These are phyloP conservation scores for Podarcis lilfordi DNA, from an alignment of 2,797 vertebrate species.

Conservation along the genomic window DNA sequence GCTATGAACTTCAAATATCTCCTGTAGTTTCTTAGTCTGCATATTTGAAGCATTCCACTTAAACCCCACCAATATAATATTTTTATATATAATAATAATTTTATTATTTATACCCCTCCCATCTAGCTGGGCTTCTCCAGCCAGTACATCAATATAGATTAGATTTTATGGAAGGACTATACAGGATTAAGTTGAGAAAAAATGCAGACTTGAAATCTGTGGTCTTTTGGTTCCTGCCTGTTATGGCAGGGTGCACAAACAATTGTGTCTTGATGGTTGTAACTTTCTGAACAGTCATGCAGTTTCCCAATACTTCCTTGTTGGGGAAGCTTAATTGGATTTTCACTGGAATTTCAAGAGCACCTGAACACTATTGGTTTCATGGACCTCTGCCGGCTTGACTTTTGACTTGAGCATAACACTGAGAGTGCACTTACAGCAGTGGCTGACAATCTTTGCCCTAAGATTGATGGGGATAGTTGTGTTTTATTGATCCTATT, in stretches of 20 bases:
- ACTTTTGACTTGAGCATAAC: neutral
- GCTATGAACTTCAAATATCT: neutral
- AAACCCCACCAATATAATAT: no score
- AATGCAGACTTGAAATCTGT: neutral
- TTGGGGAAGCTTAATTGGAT: no score
- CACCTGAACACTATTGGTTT: no score
- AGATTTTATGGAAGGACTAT: neutral
- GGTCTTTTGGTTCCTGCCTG: neutral
- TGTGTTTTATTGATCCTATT: neutral
- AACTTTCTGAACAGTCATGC: no score
- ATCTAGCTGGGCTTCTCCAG: no score
- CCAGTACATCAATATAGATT: neutral
- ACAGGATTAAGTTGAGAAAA: neutral
- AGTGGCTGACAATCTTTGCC: neutral
- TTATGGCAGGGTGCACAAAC: neutral
- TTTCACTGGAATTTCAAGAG: no score
- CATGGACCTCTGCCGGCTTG: no score
- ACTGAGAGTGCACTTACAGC: neutral
- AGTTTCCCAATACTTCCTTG: no score
- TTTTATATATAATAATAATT: no score
- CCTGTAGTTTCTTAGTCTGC: neutral
- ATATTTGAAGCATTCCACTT: no score
- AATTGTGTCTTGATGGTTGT: neutral
- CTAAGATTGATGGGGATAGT: neutral
- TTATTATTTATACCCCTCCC: no score